phyloP scores from a whole-genome alignment of 2,797 vertebrate species.

The Prionace glauca region DNA sequence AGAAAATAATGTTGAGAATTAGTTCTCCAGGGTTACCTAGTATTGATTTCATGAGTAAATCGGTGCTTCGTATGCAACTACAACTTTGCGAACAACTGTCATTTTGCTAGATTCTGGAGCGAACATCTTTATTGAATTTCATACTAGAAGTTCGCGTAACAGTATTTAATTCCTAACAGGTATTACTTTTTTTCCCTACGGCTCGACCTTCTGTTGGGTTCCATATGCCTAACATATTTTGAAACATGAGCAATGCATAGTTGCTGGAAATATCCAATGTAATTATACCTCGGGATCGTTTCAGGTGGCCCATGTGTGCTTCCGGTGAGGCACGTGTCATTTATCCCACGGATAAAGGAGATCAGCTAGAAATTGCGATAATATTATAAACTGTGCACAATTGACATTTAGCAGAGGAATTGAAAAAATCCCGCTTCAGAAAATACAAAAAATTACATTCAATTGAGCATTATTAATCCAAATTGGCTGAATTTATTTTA shows the following conservation, averaged over 20 bases:
- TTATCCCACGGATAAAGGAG: background rate
- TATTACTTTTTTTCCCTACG: background rate
- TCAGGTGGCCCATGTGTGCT: background rate
- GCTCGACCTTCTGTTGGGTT: background rate
- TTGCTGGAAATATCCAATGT: background rate
- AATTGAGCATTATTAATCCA: background rate
- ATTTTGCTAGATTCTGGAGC: too few species aligned
- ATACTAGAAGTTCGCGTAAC: background rate
- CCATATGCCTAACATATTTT: background rate
- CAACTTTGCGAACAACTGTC: too few species aligned
- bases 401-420: background rate
- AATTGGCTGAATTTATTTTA: background rate
- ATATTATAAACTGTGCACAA: background rate
- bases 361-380: background rate
- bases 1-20: too few species aligned
- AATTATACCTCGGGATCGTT: background rate
- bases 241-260: background rate
- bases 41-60: too few species aligned
- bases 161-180: background rate
- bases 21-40: too few species aligned
- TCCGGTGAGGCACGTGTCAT: background rate
- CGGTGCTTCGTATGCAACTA: too few species aligned
- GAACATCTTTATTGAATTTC: background rate
- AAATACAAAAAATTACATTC: background rate
- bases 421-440: background rate